Conservation (phyloP, 2,113 vertebrate species). For the Lepus americanus region DNA sequence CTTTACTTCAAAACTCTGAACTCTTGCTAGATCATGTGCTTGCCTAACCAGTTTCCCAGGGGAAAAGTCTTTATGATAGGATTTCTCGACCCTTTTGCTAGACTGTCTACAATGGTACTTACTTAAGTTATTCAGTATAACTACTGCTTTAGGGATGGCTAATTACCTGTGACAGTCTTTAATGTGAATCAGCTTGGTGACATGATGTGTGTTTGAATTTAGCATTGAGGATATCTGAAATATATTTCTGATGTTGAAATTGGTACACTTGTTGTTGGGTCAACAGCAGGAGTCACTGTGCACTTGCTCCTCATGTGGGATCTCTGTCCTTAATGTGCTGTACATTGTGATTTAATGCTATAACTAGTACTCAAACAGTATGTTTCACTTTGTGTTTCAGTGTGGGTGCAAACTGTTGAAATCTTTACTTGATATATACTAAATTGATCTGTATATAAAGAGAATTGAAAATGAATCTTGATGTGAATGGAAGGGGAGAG, state of each 20-base stretch:
- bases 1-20: neutral
- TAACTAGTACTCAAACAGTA: too few relatives aligned
- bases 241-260: constrained; percentile 4
- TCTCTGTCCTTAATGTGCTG: too few relatives aligned
- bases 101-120: constrained; percentile 5
- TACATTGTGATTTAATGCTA: too few relatives aligned
- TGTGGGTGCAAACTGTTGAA: too few relatives aligned
- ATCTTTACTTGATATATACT: too few relatives aligned
- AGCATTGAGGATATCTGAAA: neutral
- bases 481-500: too few relatives aligned
- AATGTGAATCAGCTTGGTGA: neutral
- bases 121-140: neutral
- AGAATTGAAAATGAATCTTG: too few relatives aligned
- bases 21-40: neutral
- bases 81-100: constrained; percentile 29
- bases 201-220: neutral
- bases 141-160: neutral
- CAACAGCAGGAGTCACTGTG: too few relatives aligned
- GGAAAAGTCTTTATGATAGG: neutral
- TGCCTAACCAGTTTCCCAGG: neutral
- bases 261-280: neutral
- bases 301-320: too few relatives aligned
- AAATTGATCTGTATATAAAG: too few relatives aligned
- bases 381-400: too few relatives aligned
- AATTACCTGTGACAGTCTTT: constrained; percentile 17